Conservation (phyloP, 1,140 invertebrate species). For the Yoshiicerus persimilis region DNA sequence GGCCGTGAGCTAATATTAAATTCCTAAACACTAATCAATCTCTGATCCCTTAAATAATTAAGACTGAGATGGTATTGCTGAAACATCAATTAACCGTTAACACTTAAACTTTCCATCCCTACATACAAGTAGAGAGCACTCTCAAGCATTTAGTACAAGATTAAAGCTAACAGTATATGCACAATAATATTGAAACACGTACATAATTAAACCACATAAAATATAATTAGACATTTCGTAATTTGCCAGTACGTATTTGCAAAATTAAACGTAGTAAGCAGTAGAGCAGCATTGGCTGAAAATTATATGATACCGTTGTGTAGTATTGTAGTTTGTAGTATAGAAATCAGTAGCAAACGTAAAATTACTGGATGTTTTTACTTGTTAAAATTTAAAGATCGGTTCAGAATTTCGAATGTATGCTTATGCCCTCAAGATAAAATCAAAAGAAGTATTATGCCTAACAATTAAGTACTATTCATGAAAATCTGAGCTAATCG, state of each 20-base stretch:
- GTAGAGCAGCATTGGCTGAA: background rate
- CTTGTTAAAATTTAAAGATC: background rate
- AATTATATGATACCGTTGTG: too few species aligned
- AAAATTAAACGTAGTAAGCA: too few species aligned
- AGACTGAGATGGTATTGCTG: background rate
- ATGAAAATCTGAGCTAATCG: too few species aligned
- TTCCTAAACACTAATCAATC: background rate
- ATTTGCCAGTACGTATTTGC: too few species aligned
- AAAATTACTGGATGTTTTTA: background rate
- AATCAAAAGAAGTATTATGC: too few species aligned
- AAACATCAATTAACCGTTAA: background rate
- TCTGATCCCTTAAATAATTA: background rate
- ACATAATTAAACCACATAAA: background rate
- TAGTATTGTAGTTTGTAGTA: background rate
- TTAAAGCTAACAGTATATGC: background rate
- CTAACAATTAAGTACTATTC: too few species aligned
- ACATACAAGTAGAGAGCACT: background rate
- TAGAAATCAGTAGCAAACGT: background rate
- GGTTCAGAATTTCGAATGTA: background rate
- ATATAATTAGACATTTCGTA: background rate
- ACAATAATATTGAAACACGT: background rate
- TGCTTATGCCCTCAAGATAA: too few species aligned
- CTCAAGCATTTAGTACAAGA: background rate
- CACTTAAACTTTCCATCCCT: background rate
- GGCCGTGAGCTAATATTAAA: background rate